Evolutionary conservation across 2,888 invertebrate genomes (phyloP), one percentile per base, ranked within the genome.

Genomic region (Synergus itoensis): DNA sequence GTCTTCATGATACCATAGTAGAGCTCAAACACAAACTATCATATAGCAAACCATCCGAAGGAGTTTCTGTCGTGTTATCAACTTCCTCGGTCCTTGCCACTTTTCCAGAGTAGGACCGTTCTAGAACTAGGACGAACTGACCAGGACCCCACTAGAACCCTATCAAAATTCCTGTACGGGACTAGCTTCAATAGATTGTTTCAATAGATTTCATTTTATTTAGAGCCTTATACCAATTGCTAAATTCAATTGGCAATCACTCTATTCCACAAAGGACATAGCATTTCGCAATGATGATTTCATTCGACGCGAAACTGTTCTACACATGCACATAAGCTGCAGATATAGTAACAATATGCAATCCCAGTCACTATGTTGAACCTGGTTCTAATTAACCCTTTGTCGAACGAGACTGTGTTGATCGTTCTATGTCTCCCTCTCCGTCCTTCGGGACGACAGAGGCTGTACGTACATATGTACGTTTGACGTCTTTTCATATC

Each of bases 371-470:
- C 62, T 77, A 75, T 75, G 43, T 77, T 77, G 81, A 65, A 77
- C 75, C 77, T 77, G 73, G 73, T 73, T 79, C 77, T 81, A 81
- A 81, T 81, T 81, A 81, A 79, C 77, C 77, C 78, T 77, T 79
- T 79, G 81, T 81, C 77, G 48, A 64, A 41, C 48, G 73, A 79
- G 79, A 79, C 75, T 48, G 36, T 76, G 76, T 76, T 43, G 73
- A 63, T 75, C 40, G 77, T 67, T 76, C 45, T 28, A 4, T 60
- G 64, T 41, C 53, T 48, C 18, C 53, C 36, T 40, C 53, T 73
- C 53, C 4, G 14, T 45, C 18, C 41, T 21, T 73, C 53, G 28
- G 62, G 62, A 53, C 36, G 11, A 40, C n/a, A 18, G 28, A 57
- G 14, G 5, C n/a, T 16, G 53, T 36, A 48, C 7, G 14, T 73